A percentile compares a stretch with the other conserved stretches of the same genome.
phyloP scores from a whole-genome alignment of 2,113 vertebrate species.

The Scomber colias region DNA sequence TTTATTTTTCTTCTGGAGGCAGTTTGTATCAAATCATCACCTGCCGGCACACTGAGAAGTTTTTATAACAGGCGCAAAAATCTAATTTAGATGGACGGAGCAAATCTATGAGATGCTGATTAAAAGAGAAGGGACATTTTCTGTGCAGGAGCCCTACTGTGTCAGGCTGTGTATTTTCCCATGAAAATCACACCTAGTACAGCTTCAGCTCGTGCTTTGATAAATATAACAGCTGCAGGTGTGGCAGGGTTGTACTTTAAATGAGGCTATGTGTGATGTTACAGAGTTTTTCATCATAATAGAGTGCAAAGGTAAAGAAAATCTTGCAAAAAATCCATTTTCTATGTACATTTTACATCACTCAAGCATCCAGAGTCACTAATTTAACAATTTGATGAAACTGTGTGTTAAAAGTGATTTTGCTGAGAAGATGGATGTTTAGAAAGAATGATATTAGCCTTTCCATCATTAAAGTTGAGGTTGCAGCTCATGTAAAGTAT shows the following conservation, averaged over 20 bases:
- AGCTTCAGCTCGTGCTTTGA: background rate
- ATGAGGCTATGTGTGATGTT: background rate
- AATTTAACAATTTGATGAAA: background rate
- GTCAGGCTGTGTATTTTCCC: background rate
- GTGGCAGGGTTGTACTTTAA: background rate
- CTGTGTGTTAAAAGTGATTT: too few species aligned
- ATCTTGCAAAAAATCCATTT: too few species aligned
- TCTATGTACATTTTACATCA: too few species aligned
- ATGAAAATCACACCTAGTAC: background rate
- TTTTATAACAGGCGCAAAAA: background rate
- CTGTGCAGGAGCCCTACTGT: background rate
- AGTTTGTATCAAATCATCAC: conserved; percentile 1
- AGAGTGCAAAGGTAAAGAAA: too few species aligned
- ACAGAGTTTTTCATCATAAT: background rate
- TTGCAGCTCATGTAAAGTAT: background rate
- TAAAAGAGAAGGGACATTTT: background rate
- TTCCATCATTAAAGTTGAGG: background rate
- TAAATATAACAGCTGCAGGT: background rate
- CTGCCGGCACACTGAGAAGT: background rate
- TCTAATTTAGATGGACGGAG: background rate
- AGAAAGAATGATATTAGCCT: too few species aligned
- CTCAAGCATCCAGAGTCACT: too few species aligned
- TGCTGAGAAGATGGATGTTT: too few species aligned
- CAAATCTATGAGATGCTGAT: conserved; percentile 1
- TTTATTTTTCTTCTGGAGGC: background rate